Evolutionary conservation across 1,140 invertebrate species (phyloP), one percentile per base, ranked within the genome.

Genomic region (Oryctes rhinoceros): DNA sequence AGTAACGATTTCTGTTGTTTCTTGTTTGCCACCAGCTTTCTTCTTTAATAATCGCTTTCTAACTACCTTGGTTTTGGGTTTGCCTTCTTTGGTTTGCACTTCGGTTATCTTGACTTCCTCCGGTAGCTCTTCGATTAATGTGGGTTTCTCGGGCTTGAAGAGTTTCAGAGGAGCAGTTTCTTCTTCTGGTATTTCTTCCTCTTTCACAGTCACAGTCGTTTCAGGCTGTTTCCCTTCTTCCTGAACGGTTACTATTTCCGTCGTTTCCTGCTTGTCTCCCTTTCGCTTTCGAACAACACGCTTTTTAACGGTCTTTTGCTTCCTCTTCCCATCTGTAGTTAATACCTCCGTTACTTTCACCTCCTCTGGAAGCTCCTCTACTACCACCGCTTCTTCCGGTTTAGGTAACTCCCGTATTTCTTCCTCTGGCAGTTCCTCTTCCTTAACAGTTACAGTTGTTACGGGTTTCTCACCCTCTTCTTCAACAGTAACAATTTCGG

Each of bases 221-320:
- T 85, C 82, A 47, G 84, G 83, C 76, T 80, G 3, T 82, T 88
- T 86, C 74, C 81, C 84, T 47, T 87, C 85, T 80, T 88, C 86
- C 35, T 85, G 62, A 13, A 88, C 82, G 7, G 84, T 88, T 3
- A 84, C 81, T 15, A 85, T 84, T 81, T 86, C 85, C 0, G 83
- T 87, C 15, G 85, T 83, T 81, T 87, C 84, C 39, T 84, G 78
- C 79, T 84, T 85, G 35, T 79, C 83, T 83, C 13, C 80, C 81
- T 10, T 85, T 85, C 80, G 75, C 18, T 84, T 82, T 71, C 84
- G 86, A 7, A 84, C 80, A 0, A 85, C 79, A 44, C 84, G 83
- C 62, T 84, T 86, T 76, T 84, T 87, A 0, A 82, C 84, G 10
- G 84, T 83, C 76, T 83, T 74, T 53, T 62, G 81, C 81, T 80